A percentile compares a stretch with the other conserved stretches of the same genome.
Evolutionary conservation across 2,113 vertebrate genomes (phyloP).

Genomic region (Okapia johnstoni): DNA sequence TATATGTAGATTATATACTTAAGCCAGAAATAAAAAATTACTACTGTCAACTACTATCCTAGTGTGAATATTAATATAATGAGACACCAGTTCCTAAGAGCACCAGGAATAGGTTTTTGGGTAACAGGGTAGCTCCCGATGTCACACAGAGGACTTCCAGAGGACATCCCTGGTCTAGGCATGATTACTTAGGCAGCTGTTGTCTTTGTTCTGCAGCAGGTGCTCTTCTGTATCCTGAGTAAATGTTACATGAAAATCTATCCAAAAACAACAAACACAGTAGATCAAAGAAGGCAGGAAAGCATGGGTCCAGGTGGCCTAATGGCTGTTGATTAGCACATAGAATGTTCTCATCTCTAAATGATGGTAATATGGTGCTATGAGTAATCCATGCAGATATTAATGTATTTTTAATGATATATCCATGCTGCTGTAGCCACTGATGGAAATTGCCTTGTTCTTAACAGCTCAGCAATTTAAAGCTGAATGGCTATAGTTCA

Average conservation of each 20-base stretch:
- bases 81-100: background rate
- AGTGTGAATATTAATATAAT: background rate
- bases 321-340: background rate
- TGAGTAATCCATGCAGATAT: background rate
- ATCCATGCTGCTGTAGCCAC: background rate
- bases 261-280: background rate
- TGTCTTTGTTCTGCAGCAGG: background rate
- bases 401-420: background rate
- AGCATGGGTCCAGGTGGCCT: background rate
- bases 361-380: background rate
- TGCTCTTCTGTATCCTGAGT: background rate
- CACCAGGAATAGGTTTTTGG: background rate
- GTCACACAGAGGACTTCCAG: background rate
- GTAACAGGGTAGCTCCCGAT: background rate
- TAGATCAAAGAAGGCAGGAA: background rate
- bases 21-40: background rate
- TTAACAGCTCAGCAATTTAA: slow-evolving; percentile 30
- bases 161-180: background rate
- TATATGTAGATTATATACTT: background rate
- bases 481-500: background rate
- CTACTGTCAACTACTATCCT: background rate
- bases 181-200: background rate
- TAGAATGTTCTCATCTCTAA: background rate
- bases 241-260: background rate
- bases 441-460: background rate